Evolutionary conservation across 2,888 invertebrate species (phyloP).

Genomic region (Thymelicus sylvestris): DNA sequence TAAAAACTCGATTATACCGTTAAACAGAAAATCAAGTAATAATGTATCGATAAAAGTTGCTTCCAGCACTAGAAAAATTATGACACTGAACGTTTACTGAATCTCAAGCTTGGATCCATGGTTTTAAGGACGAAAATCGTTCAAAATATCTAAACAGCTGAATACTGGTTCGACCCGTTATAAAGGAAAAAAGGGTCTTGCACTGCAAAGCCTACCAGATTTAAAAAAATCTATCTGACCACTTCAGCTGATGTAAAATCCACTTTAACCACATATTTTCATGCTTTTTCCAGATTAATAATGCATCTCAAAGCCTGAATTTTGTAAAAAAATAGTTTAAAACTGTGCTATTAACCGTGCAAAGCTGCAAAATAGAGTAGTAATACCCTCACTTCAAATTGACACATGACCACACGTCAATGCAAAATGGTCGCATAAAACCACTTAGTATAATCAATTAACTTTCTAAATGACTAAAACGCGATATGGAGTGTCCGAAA

Average conservation of each 20-base stretch:
- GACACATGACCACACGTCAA: constrained; percentile 39
- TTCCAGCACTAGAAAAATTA: constrained; percentile 23
- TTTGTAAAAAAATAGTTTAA: constrained; percentile 12
- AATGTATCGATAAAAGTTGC: constrained; percentile 20
- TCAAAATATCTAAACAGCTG: constrained; percentile 41
- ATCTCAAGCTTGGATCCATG: neutral
- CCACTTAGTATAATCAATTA: constrained; percentile 50
- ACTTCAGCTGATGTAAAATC: constrained; percentile 19
- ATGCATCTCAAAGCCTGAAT: neutral
- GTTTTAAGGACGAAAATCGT: constrained; percentile 40
- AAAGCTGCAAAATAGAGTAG: constrained; percentile 9
- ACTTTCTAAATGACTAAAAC: constrained; percentile 57
- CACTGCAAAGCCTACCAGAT: constrained; percentile 20
- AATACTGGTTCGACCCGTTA: constrained; percentile 56
- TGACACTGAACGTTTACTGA: neutral
- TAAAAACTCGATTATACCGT: constrained; percentile 1
- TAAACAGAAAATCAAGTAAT: constrained; percentile 2
- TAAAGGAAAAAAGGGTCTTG: constrained; percentile 34
- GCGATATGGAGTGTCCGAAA: constrained; percentile 15
- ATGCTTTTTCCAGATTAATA: neutral
- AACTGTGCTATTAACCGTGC: constrained; percentile 18
- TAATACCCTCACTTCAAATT: neutral
- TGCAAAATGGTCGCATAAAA: constrained; percentile 51
- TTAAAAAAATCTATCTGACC: constrained; percentile 17
- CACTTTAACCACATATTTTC: neutral